Evolutionary conservation across 1,140 invertebrate genomes (phyloP), one percentile per base, ranked within the genome.

Genomic region (roundworm (Caenorhabditis elegans)): DNA sequence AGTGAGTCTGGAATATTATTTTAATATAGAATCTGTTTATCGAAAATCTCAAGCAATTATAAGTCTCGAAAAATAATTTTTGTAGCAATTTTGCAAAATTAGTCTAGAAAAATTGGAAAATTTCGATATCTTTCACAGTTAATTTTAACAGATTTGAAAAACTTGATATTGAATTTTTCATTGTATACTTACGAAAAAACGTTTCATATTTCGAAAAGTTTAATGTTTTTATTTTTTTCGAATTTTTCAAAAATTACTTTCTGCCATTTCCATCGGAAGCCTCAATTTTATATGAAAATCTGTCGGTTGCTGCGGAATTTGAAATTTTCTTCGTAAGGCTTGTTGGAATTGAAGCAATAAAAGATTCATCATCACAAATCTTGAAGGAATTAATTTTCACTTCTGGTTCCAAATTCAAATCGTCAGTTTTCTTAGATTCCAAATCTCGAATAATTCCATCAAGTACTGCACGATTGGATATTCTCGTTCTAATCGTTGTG

Each of bases 271-370:
- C 46, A 77, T 49, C n/a, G 4, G 24, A 2, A 48, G 22, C 31
- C 31, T 49, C 48, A 19, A 77, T 31, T 77, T 48, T 77, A 34
- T n/a, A 77, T 48, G 76, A 43, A 19, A 77, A 51, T 48, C 48
- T 43, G 22, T 49, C 76, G 8, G 48, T 26, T 28, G 46, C 8
- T 6, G 4, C 13, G 11, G 28, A 24, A 26, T 26, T 36, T 0
- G 43, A 10, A 8, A 51, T 49, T 77, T 43, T 8, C n/a, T 49
- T 26, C 3, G 28, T 19, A 11, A 49, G 46, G 17, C 24, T 48
- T 17, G 76, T 22, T 5, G 76, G 48, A 13, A 49, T 77, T 13
- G 24, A 28, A 13, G 48, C 76, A 49, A 77, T 77, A 51, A 77
- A 77, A 1, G 43, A 1, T 28, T 77, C 76, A 17, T 77, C 76